phyloP scores from a whole-genome alignment of 1,140 invertebrate species.

The Cyclargus thomasi region DNA sequence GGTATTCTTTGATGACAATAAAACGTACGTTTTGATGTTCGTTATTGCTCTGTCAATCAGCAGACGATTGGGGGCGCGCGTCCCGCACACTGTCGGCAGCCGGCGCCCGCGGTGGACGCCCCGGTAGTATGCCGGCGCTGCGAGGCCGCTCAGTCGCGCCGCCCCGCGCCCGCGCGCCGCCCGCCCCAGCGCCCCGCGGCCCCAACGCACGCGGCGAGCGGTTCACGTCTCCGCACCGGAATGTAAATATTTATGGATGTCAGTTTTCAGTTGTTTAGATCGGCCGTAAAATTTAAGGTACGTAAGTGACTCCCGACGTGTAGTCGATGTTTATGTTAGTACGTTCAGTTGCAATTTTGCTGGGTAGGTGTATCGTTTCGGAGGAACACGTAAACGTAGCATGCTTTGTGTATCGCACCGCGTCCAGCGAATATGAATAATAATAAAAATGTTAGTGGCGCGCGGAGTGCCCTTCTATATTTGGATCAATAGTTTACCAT shows the following conservation, averaged over 20 bases:
- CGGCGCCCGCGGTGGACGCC: constrained; percentile 33
- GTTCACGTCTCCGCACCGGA: constrained; percentile 54
- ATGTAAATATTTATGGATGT: constrained; percentile 75
- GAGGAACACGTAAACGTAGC: constrained; percentile 36
- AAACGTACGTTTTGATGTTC: not conserved
- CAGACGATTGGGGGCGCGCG: constrained; percentile 32
- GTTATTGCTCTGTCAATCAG: constrained; percentile 60
- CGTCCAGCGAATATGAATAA: constrained; percentile 53
- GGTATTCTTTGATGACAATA: not conserved
- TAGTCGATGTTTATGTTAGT: constrained; percentile 45
- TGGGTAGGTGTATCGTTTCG: constrained; percentile 38
- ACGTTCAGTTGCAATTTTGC: constrained; percentile 36
- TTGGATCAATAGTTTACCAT: constrained; percentile 71
- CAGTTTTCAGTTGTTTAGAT: constrained; percentile 74
- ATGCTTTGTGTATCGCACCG: constrained; percentile 57
- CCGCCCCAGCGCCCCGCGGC: constrained; percentile 31
- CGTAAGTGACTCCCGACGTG: constrained; percentile 61
- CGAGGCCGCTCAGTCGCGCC: constrained; percentile 45
- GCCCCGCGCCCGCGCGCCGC: constrained; percentile 34
- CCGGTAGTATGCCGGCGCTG: constrained; percentile 56
- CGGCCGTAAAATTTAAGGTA: constrained; percentile 74
- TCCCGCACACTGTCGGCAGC: constrained; percentile 34
- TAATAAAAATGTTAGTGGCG: constrained; percentile 58
- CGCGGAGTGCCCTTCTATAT: constrained; percentile 63
- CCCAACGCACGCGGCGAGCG: constrained; percentile 56